Conservation (phyloP, 2,797 vertebrate species). For the Chiloscyllium punctatum region DNA sequence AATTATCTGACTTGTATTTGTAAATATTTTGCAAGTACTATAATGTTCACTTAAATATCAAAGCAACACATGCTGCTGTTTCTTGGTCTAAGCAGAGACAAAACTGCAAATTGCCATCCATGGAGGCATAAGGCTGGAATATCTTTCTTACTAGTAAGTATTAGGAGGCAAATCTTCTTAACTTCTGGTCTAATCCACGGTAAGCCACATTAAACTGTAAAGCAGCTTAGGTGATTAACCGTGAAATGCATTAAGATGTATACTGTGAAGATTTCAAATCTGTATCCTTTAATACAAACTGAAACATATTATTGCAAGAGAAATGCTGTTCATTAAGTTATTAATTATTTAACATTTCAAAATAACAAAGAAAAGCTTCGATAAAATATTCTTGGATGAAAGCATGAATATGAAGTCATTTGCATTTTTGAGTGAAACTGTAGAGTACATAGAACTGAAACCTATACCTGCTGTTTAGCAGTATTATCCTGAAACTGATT, state of each 20-base stretch:
- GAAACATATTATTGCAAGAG: neutral
- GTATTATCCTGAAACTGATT: neutral
- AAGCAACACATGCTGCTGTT: neutral
- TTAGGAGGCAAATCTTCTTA: conserved; percentile 37
- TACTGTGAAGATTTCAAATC: conserved; percentile 32
- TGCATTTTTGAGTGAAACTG: neutral
- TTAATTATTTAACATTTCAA: conserved; percentile 5
- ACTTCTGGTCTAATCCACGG: conserved; percentile 23
- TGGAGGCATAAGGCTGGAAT: conserved; percentile 32
- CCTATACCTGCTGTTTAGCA: neutral
- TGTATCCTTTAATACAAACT: neutral
- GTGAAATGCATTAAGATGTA: conserved; percentile 33
- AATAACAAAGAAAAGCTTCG: neutral
- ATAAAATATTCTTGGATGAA: neutral
- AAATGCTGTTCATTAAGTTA: neutral
- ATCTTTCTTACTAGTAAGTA: conserved; percentile 34
- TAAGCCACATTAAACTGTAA: conserved; percentile 36
- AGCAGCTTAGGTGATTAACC: conserved; percentile 35
- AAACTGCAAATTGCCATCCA: neutral
- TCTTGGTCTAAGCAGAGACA: neutral
- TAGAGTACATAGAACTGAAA: neutral
- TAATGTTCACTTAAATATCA: neutral
- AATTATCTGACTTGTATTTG: neutral
- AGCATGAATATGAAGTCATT: neutral
- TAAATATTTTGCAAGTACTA: neutral